A percentile compares a stretch with the other conserved stretches of the same genome.
phyloP scores from a whole-genome alignment of 2,797 vertebrate species.

The Steatocranus sp. region DNA sequence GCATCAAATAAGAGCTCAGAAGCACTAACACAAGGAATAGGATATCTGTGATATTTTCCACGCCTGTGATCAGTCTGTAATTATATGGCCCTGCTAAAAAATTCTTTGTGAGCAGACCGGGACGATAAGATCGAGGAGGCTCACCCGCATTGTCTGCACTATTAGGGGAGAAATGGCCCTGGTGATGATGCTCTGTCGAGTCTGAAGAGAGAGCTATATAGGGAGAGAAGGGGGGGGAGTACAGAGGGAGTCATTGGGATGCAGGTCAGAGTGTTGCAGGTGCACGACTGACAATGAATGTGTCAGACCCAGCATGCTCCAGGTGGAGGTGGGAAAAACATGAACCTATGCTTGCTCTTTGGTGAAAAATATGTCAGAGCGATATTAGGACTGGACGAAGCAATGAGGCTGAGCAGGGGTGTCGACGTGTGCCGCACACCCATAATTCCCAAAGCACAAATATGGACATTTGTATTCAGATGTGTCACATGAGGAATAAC shows the following conservation, averaged over 20 bases:
- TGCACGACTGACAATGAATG: constrained; percentile 59
- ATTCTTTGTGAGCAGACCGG: constrained; percentile 49
- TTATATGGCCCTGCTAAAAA: constrained; percentile 53
- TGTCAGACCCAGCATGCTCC: constrained; percentile 55
- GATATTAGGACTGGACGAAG: constrained; percentile 13
- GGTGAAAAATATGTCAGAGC: constrained; percentile 51
- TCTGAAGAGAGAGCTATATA: constrained; percentile 39
- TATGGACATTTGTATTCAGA: not conserved
- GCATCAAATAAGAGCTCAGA: not conserved
- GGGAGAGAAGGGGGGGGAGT: not conserved
- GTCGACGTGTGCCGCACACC: not conserved
- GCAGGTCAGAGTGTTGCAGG: constrained; percentile 64
- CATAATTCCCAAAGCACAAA: not conserved
- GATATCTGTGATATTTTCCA: constrained; percentile 50
- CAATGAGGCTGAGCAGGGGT: constrained; percentile 29
- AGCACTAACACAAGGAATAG: constrained; percentile 26
- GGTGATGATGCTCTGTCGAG: constrained; percentile 53
- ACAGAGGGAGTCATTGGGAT: constrained; percentile 62
- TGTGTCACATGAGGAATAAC: not conserved
- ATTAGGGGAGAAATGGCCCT: constrained; percentile 69
- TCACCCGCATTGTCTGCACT: constrained; percentile 55
- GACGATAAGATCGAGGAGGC: constrained; percentile 57
- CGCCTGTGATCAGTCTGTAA: constrained; percentile 49
- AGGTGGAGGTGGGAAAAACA: constrained; percentile 50
- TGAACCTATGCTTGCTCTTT: constrained; percentile 23